Percentiles rank a stretch among this genome's conserved stretches.
Evolutionary conservation across 2,797 vertebrate species (phyloP).

Genomic region (Lepidocolaptes lacrymiger): DNA sequence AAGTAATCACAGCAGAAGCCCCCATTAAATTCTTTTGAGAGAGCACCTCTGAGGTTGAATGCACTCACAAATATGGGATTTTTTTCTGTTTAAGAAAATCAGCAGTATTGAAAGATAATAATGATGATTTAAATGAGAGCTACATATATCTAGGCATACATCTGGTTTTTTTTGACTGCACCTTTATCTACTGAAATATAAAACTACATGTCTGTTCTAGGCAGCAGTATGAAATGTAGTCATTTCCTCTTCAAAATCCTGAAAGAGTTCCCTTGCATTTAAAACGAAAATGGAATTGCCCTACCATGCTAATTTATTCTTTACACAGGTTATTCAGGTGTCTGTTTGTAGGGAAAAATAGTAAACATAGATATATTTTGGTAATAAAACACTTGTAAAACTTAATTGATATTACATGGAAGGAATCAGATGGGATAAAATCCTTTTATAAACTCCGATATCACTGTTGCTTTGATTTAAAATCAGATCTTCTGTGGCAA

Average conservation of each 20-base stretch:
- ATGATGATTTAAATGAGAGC: not conserved
- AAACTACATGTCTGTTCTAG: constrained; percentile 10
- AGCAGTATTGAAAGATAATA: not conserved
- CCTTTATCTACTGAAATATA: not conserved
- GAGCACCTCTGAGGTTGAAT: not conserved
- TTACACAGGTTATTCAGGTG: constrained; percentile 60
- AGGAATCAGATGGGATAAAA: not conserved
- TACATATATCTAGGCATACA: not conserved
- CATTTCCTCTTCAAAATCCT: constrained; percentile 51
- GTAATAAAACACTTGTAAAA: constrained; percentile 15
- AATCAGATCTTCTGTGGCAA: not conserved
- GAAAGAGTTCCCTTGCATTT: constrained; percentile 41
- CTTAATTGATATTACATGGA: constrained; percentile 7
- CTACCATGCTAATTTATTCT: constrained; percentile 63
- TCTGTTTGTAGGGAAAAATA: constrained; percentile 23
- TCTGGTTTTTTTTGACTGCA: not conserved
- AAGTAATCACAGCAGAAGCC: constrained; percentile 1
- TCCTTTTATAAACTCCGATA: not conserved
- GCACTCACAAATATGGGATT: not conserved
- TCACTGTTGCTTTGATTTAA: not conserved
- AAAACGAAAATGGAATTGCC: constrained; percentile 60
- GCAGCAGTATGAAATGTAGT: constrained; percentile 42
- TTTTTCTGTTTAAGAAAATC: constrained; percentile 13
- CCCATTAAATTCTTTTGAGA: constrained; percentile 60
- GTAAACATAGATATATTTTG: constrained; percentile 45